Base-by-base conservation (phyloP, 2,797 vertebrate genomes). In the Staurois parvus region DNA sequence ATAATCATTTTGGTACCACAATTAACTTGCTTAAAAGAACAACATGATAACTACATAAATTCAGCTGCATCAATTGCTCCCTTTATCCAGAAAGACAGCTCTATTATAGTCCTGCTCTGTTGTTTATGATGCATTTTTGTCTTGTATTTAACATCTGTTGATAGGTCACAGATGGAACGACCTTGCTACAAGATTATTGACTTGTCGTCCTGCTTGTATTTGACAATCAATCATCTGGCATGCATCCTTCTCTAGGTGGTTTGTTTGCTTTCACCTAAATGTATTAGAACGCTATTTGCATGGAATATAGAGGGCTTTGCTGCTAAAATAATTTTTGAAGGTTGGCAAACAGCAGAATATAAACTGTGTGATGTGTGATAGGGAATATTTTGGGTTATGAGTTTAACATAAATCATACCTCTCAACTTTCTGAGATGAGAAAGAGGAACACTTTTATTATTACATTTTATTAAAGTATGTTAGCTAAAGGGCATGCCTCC, bases 101-200 rank as follows among this genome's bases (percentile, higher is more conserved):
- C 64, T 66, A 66, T 66, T 29, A 66, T 29, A 29, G n/a, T 15
- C 29, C n/a, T 66, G n/a, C 64, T 66, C n/a, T 28, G 26, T 13
- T 29, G 24, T 66, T 64, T 64, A 64, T 66, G 64, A 66, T 26
- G 64, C n/a, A 66, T 66, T 66, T 40, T 81, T 62, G 68, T 62
- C 37, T 80, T 72, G 79, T 29, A 72, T 72, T 79, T 70, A 69
- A n/a, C 78, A 32, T 80, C 29, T 32, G 69, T 42, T 19, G 48
- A 59, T 75, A 78, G 83, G 83, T 84, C 52, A 69, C 67, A 29
- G 67, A 59, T 45, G 83, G 34, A 84, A 70, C 67, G 56, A 77
- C 83, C 83, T 84, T 84, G 74, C 68, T 84, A 42, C 68, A 72
- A 72, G 66, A 59, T 72, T 70, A 84, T 78, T 84, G 83, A 84